Evolutionary conservation across 2,888 invertebrate genomes (phyloP), one percentile per base, ranked within the genome.

Genomic region (Amphipyra berbera): DNA sequence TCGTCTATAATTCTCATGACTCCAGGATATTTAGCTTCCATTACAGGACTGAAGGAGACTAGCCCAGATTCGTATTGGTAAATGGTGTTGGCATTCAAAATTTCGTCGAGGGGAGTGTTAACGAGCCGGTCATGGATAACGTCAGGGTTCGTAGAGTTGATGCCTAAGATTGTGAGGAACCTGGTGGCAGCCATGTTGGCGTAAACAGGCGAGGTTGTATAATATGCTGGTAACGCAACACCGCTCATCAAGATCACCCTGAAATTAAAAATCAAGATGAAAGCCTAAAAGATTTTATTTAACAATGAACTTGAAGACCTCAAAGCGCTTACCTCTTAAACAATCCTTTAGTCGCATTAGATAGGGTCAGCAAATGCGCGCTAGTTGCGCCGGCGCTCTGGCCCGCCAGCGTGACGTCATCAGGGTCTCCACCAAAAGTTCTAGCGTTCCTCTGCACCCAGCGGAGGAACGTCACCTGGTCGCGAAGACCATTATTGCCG

Each of bases 101-200:
- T 79, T 89, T 94, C 60, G 4, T 79, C 49, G 0, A 84, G 68
- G 0, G 84, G 72, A 37, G 72, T 76, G 5, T 72, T 57, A 3
- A 71, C 47, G 4, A 88, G 78, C 38, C 62, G 54, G 3, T 72
- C 37, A 46, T 83, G 79, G 7, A 85, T 78, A 35, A 72, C 49
- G 12, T 68, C 70, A 4, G 82, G 76, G 38, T 83, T 78, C 4
- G 77, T 81, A n/a, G 78, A 61, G 47, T 81, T 81, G 10, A 84
- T 78, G 21, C 83, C 96, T 92, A 96, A 57, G n/a, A 48, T 65
- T 79, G 83, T 72, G 84, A 92, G 58, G 37, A 84, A 83, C 10
- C 61, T 67, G 9, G 47, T 48, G 6, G 82, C 71, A 5, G 79
- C 52, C 0, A 55, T 37, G 10, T 65, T 64, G 4, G 84, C 78